phyloP scores from a whole-genome alignment of 2,113 vertebrate species.

The Trogon surrucura region DNA sequence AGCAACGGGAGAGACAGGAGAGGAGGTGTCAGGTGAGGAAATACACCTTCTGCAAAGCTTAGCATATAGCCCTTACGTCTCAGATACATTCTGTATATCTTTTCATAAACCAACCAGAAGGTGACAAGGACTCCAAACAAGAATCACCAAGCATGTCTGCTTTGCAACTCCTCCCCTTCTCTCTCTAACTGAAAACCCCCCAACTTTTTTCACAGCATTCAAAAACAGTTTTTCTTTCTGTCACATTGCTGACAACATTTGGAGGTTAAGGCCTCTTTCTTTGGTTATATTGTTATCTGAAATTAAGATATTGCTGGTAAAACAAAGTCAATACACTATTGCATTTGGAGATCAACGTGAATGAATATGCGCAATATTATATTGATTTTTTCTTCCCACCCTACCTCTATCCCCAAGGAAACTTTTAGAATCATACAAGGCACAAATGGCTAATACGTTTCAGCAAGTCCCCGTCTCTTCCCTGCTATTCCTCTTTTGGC shows the following conservation, averaged over 20 bases:
- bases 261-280: not conserved
- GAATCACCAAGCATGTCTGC: not conserved
- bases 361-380: slow-evolving; percentile 37
- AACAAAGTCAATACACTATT: slow-evolving; percentile 40
- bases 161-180: not conserved
- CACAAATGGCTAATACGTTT: slow-evolving; percentile 73
- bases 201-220: not conserved
- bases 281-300: not conserved
- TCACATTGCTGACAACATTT: not conserved
- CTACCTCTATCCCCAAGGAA: slow-evolving; percentile 34
- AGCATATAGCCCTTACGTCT: not conserved
- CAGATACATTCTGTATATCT: not conserved
- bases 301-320: slow-evolving; percentile 43
- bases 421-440: slow-evolving; percentile 71
- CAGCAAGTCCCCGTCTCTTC: slow-evolving; percentile 51
- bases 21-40: not conserved
- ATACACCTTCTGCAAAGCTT: not conserved
- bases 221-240: not conserved
- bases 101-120: not conserved
- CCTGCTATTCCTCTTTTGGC: slow-evolving; percentile 69
- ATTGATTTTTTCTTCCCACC: slow-evolving; percentile 4
- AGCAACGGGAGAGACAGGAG: not conserved
- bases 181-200: not conserved
- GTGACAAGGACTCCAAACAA: not conserved
- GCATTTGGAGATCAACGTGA: slow-evolving; percentile 49